Percentiles rank a stretch among this genome's conserved stretches.
Evolutionary conservation across 2,797 vertebrate species (phyloP).

Genomic region (Ceryle rudis): DNA sequence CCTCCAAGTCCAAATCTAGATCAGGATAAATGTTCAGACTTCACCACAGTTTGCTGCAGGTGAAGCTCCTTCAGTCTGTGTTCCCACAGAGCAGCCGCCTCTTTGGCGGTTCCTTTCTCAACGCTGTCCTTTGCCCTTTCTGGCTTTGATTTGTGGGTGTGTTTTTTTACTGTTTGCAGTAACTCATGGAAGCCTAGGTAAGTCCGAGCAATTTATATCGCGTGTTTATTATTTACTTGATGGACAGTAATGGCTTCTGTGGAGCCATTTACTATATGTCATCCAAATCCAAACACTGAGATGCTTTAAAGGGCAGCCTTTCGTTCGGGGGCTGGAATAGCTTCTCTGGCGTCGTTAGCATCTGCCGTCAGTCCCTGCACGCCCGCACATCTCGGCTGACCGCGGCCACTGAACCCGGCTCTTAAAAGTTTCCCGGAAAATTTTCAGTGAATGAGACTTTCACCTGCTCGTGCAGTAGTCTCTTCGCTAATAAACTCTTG

Average conservation of each 20-base stretch:
- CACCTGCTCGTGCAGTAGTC: background rate
- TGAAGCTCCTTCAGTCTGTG: accelerated
- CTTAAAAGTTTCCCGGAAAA: background rate
- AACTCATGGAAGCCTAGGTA: background rate
- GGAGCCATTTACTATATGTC: conserved; percentile 17
- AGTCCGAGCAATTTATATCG: background rate
- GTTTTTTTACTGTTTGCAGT: background rate
- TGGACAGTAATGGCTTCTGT: conserved; percentile 47
- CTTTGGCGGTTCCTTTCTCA: background rate
- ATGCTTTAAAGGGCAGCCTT: conserved; percentile 29
- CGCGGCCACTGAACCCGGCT: background rate
- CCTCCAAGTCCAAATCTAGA: background rate
- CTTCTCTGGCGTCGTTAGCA: background rate
- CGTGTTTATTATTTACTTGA: conserved; percentile 34
- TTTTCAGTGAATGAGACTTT: background rate
- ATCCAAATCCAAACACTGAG: background rate
- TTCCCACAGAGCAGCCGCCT: background rate
- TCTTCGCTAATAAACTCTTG: background rate
- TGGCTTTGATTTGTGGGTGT: background rate
- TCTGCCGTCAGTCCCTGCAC: accelerated
- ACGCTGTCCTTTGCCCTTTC: background rate
- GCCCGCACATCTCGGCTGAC: background rate
- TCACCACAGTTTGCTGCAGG: accelerated
- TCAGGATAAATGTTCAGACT: accelerated
- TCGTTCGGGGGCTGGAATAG: background rate